Conservation (phyloP, 2,888 invertebrate species). For the Sialis fuliginosa region DNA sequence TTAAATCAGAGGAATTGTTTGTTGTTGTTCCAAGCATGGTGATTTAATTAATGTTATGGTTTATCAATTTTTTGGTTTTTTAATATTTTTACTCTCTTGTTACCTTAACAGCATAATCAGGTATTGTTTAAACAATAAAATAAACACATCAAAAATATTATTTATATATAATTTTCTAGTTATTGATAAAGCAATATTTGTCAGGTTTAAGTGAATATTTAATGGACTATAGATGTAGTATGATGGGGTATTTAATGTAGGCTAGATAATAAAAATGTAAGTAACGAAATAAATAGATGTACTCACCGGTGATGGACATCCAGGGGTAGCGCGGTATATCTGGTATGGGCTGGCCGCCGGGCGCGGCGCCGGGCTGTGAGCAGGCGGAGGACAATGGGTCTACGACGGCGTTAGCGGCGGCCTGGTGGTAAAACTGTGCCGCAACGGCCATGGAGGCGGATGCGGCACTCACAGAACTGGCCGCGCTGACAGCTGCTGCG, state of each 20-base stretch:
- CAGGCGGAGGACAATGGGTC: conserved; percentile 69
- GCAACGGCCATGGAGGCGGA: conserved; percentile 43
- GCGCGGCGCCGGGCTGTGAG: conserved; percentile 39
- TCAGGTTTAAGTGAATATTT: conserved; percentile 10
- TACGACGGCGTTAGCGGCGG: conserved; percentile 56
- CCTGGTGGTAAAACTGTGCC: conserved; percentile 83
- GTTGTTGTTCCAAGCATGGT: no score
- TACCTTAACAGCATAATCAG: no score
- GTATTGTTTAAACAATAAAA: no score
- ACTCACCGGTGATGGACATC: conserved; percentile 93
- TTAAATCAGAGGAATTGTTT: no score
- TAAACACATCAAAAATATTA: no score
- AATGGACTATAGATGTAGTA: background rate
- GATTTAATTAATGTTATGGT: no score
- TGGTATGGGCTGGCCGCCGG: conserved; percentile 71
- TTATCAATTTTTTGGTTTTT: no score
- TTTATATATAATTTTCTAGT: no score
- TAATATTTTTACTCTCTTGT: no score
- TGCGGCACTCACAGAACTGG: conserved; percentile 51
- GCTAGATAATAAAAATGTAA: background rate
- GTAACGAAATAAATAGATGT: background rate
- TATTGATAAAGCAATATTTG: background rate
- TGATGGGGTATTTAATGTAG: background rate
- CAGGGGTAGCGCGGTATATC: conserved; percentile 89
- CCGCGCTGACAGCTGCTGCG: conserved; percentile 48